A percentile compares a stretch with the other conserved stretches of the same genome.
phyloP scores from a whole-genome alignment of 30 jellyfish, hydroid and myxozoan species.

The Aurelia aurita region DNA sequence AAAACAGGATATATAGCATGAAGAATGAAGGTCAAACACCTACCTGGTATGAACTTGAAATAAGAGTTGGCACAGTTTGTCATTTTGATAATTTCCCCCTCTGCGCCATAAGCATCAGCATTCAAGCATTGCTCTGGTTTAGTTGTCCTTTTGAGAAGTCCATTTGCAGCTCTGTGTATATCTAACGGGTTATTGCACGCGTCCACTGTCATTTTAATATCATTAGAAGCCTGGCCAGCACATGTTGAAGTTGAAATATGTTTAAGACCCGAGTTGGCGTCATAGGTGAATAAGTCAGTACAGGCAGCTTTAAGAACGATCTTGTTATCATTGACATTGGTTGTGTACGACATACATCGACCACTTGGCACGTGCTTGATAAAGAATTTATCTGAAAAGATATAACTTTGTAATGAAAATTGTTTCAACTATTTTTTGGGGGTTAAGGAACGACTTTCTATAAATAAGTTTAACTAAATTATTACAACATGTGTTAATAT shows the following conservation, averaged over 20 bases:
- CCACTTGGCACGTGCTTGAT: constrained; percentile 52
- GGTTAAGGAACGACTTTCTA: too few species aligned
- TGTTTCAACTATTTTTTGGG: too few species aligned
- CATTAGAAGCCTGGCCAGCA: not conserved
- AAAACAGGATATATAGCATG: too few species aligned
- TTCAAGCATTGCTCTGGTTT: too few species aligned
- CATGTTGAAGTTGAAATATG: constrained; percentile 39
- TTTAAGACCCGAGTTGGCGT: constrained; percentile 37
- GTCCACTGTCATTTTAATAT: constrained; percentile 1
- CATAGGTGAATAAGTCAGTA: constrained; percentile 32
- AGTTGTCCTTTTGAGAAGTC: not conserved
- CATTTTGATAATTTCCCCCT: too few species aligned
- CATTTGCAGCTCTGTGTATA: not conserved
- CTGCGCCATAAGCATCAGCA: too few species aligned
- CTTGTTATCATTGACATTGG: constrained; percentile 4
- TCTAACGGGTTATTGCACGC: not conserved
- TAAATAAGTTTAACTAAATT: too few species aligned
- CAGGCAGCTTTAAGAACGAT: constrained; percentile 51
- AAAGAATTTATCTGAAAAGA: constrained; percentile 23
- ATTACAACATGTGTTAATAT: too few species aligned
- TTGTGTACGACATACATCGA: constrained; percentile 34
- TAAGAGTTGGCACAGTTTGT: too few species aligned
- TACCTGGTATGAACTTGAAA: too few species aligned
- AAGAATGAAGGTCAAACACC: too few species aligned
- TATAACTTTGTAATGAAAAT: too few species aligned